These are phyloP conservation scores for Furcifer pardalis DNA, from an alignment of 2,797 vertebrate genomes.

Conservation along the genomic window DNA sequence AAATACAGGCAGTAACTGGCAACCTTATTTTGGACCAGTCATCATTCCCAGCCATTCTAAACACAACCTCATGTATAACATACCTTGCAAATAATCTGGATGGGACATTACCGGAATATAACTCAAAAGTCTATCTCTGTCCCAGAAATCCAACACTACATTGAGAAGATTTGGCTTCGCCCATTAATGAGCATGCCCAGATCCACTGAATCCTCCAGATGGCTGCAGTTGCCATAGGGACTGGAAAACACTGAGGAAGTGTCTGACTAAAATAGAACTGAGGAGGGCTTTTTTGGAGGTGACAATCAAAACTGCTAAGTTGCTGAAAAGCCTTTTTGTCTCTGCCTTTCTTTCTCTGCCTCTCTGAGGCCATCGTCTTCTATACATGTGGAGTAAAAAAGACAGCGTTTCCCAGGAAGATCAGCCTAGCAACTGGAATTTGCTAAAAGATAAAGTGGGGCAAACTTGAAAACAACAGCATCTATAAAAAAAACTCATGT, in stretches of 20 bases:
- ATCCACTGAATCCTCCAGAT: conserved; percentile 14
- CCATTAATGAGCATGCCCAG: neutral
- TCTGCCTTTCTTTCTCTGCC: neutral
- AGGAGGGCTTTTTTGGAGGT: neutral
- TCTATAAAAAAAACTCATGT: too few species aligned
- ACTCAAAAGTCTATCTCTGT: neutral
- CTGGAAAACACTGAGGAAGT: neutral
- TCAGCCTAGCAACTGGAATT: neutral
- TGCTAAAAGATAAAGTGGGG: neutral
- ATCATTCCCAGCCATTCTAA: neutral
- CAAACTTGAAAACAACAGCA: neutral
- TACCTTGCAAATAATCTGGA: neutral
- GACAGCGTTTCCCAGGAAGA: neutral
- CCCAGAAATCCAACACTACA: neutral
- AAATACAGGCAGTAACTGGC: neutral
- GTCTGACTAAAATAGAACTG: neutral
- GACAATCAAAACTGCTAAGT: neutral
- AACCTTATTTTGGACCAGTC: neutral
- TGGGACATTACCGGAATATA: neutral
- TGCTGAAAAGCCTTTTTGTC: neutral
- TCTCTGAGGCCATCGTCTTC: neutral
- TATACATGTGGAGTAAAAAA: neutral
- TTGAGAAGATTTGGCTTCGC: neutral
- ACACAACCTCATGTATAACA: neutral
- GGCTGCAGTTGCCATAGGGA: conserved; percentile 14